Evolutionary conservation across 1,140 invertebrate species (phyloP), one percentile per base, ranked within the genome.

Genomic region (Zaprionus ornatus): DNA sequence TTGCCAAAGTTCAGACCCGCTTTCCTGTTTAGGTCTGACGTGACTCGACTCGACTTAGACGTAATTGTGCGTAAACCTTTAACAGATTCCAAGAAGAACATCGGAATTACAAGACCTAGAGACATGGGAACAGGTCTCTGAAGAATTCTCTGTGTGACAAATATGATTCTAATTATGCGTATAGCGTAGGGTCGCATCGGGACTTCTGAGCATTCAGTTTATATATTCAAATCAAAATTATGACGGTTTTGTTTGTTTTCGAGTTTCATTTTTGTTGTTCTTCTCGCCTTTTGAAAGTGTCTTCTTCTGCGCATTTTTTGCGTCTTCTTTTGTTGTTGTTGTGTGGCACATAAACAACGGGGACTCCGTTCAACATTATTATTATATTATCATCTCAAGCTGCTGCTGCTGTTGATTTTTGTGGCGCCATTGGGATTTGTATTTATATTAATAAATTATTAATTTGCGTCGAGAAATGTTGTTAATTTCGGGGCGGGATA

Each of bases 141-240:
- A 57, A 82, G 79, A 79, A 60, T 54, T 78, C 69, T 60, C 66
- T 73, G 73, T 88, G 67, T 88, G 77, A 87, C 80, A 87, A 78
- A 87, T 87, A 78, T 57, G 42, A 25, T 78, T 82, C 79, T 82
- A 86, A 86, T 85, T 86, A 86, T 85, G 81, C 80, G 77, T 82
- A 82, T 65, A 42, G 56, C 61, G 21, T 78, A 42, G 19, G 32
- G 50, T 23, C 12, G 15, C 4, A 25, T 25, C 12, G 21, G 15
- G 52, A 27, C 25, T 15, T 25, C 27, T 29, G 9, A 65, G 68
- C 81, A 82, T 81, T 75, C 68, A 72, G 82, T 75, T 85, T 82
- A 57, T 76, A 82, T 76, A 82, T 86, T 79, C 71, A 85, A 75
- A 81, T 67, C n/a, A 57, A 55, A 59, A 74, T 81, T 82, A 72